phyloP scores from a whole-genome alignment of 2,797 vertebrate genomes.

The Rachycentron canadum region DNA sequence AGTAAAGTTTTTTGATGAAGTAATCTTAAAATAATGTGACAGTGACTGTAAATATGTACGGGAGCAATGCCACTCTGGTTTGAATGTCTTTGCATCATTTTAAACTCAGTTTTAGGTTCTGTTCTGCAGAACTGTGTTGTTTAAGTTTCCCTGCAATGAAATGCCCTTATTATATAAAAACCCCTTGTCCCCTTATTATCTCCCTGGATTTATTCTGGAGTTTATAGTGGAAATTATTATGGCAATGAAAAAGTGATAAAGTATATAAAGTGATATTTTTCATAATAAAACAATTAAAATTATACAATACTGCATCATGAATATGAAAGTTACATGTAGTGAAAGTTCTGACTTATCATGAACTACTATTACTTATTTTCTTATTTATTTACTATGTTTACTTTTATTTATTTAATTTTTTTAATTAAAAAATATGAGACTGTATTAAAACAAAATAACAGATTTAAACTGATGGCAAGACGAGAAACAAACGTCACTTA shows the following conservation, averaged over 20 bases:
- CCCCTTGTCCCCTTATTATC: not conserved
- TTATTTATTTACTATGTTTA: not conserved
- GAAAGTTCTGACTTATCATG: too few species aligned
- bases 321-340: too few species aligned
- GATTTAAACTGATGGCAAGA: constrained; percentile 46
- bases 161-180: not conserved
- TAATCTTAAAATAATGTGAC: not conserved
- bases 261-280: too few species aligned
- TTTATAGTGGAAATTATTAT: not conserved
- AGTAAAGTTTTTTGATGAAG: not conserved
- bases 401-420: not conserved
- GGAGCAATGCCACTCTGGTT: not conserved
- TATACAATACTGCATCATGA: too few species aligned
- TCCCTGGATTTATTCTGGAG: not conserved
- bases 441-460: constrained; percentile 8
- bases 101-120: not conserved
- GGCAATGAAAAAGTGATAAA: too few species aligned
- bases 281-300: not conserved
- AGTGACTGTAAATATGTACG: not conserved
- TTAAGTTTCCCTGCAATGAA: not conserved
- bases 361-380: not conserved
- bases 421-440: constrained; percentile 15
- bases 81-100: not conserved
- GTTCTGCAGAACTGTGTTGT: not conserved
- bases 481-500: constrained; percentile 53